Evolutionary conservation across 2,113 vertebrate species (phyloP).

Genomic region (Saccopteryx bilineata): DNA sequence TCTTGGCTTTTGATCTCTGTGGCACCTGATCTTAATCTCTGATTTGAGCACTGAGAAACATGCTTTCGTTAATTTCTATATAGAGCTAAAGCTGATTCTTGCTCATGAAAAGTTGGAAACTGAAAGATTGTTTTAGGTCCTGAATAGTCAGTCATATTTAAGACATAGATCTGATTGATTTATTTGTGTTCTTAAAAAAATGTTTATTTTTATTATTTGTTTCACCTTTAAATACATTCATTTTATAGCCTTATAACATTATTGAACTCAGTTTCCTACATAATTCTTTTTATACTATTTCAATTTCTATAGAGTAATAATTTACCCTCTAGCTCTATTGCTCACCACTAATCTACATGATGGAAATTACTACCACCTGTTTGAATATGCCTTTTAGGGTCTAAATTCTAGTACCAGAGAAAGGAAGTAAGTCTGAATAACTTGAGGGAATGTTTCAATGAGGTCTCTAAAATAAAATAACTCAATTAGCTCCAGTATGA

Average conservation of each 20-base stretch:
- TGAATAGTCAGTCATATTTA: neutral
- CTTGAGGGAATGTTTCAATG: neutral
- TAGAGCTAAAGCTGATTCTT: neutral
- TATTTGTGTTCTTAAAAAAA: neutral
- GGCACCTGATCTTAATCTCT: neutral
- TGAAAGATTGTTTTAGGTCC: neutral
- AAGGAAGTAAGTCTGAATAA: neutral
- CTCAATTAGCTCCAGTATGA: neutral
- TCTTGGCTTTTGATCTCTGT: neutral
- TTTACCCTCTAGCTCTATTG: neutral
- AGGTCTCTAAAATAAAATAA: neutral
- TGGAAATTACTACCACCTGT: neutral
- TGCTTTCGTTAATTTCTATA: neutral
- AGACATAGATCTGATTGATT: neutral
- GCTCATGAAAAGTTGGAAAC: neutral
- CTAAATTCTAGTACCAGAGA: neutral
- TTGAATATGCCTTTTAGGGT: neutral
- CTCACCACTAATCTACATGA: neutral
- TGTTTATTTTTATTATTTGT: neutral
- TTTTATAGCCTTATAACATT: neutral
- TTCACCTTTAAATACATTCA: slow-evolving; percentile 9
- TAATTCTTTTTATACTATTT: neutral
- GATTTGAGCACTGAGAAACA: neutral
- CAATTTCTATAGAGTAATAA: neutral
- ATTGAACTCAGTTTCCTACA: neutral